Evolutionary conservation across 2,888 invertebrate genomes (phyloP), one percentile per base, ranked within the genome.

Genomic region (Melanotus villosus): DNA sequence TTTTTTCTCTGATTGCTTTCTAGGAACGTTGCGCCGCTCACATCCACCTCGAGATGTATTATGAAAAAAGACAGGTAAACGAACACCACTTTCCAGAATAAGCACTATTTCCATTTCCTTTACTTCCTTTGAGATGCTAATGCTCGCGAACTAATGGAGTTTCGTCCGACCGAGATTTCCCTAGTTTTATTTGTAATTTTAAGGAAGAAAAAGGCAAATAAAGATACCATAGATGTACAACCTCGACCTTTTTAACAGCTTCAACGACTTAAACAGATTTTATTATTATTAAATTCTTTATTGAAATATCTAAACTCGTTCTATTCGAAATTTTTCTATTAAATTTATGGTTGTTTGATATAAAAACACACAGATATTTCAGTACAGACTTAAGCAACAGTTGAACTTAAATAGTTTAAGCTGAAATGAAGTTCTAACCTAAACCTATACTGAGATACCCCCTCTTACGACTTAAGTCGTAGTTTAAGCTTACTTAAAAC

Each of bases 1-100:
- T 58, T 58, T 58, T 60, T 67, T 62, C 50, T 26, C 32, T 60
- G 43, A 60, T 67, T 67, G 36, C 67, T 56, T 66, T 66, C 54
- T 43, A 54, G 14, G 41, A 41, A 43, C 52, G n/a, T n/a, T 19
- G 14, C 60, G 6, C 34, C 21, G 32, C 45, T 45, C 30, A 12
- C 41, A 41, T 56, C 41, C 57, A 16, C 12, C 59, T 26, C 45
- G 18, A 12, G 14, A 10, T 18, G 41, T 45, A 59, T 59, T 45
- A 45, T 45, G 45, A 45, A 43, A 58, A 32, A 32, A 59, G 36
- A 50, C 62, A 62, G 50, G 62, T 50, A 62, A 52, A 62, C 59
- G 45, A 60, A 60, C 59, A 45, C 30, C 59, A 16, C 19, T 54
- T 32, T 32, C 45, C 45, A 26, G 45, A 60, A 60, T 60, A 60